These are phyloP conservation scores for Euplagia quadripunctaria DNA, from an alignment of 2,888 invertebrate species.

Conservation along the genomic window DNA sequence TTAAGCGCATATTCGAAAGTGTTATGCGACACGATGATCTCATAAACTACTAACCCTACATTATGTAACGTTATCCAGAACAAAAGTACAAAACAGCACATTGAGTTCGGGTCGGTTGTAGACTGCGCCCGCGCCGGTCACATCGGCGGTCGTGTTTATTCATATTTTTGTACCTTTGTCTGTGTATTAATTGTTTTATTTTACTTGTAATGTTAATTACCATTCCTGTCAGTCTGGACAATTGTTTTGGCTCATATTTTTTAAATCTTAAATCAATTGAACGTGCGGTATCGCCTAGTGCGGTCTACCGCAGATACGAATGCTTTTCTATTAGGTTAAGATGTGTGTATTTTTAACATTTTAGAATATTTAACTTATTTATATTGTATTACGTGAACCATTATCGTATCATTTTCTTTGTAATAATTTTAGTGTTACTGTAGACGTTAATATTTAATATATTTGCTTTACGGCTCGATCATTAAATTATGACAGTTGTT, in stretches of 20 bases:
- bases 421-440: slow-evolving; percentile 85
- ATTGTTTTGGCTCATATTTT: slow-evolving; percentile 74
- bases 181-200: slow-evolving; percentile 78
- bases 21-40: slow-evolving; percentile 84
- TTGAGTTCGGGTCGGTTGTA: slow-evolving; percentile 46
- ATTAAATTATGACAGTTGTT: slow-evolving; percentile 83
- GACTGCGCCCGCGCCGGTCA: slow-evolving; percentile 52
- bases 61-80: slow-evolving; percentile 72
- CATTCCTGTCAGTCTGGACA: slow-evolving; percentile 78
- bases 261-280: slow-evolving; percentile 59
- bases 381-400: slow-evolving; percentile 86
- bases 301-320: slow-evolving; percentile 75
- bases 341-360: slow-evolving; percentile 87
- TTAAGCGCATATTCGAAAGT: slow-evolving; percentile 78
- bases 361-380: slow-evolving; percentile 88
- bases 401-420: slow-evolving; percentile 85
- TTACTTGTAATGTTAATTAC: slow-evolving; percentile 73
- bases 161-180: slow-evolving; percentile 85
- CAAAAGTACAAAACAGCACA: slow-evolving; percentile 84
- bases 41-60: slow-evolving; percentile 86
- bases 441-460: slow-evolving; percentile 86
- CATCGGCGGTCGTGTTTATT: slow-evolving; percentile 71
- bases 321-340: slow-evolving; percentile 87
- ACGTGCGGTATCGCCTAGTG: slow-evolving; percentile 58
- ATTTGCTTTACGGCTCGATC: slow-evolving; percentile 82